These are phyloP conservation scores for Sinodicranocentrus sp. DNA, from an alignment of 2,888 invertebrate genomes.

Conservation along the genomic window DNA sequence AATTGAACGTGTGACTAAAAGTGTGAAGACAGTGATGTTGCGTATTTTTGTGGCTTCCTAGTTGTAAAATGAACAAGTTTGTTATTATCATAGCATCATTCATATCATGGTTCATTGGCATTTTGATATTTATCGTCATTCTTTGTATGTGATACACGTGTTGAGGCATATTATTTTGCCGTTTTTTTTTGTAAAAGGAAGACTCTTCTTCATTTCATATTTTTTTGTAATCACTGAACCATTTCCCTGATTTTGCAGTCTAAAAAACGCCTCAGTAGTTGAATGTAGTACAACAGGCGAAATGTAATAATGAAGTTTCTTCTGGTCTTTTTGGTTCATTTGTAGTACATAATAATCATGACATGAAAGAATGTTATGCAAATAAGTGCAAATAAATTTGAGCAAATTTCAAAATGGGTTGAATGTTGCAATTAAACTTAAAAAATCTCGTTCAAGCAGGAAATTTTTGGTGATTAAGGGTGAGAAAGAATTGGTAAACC, in stretches of 20 bases:
- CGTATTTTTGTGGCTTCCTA: not conserved
- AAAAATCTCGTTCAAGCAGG: no score
- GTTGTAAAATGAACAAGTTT: not conserved
- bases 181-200: not conserved
- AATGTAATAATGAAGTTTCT: no score
- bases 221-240: conserved; percentile 21
- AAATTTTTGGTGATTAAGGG: no score
- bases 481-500: no score
- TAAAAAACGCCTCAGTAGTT: no score
- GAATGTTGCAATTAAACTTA: no score
- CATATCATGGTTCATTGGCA: conserved; percentile 39
- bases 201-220: not conserved
- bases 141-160: not conserved
- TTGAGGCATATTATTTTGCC: not conserved
- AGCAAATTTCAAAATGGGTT: no score
- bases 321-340: no score
- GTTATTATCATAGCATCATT: not conserved
- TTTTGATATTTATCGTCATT: not conserved
- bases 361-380: no score
- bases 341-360: no score
- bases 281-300: no score
- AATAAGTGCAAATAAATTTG: no score
- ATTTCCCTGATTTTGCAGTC: conserved; percentile 19
- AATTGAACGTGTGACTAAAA: not conserved
- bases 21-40: not conserved